Conservation (phyloP, 2,888 invertebrate genomes). For the Euplagia quadripunctaria region DNA sequence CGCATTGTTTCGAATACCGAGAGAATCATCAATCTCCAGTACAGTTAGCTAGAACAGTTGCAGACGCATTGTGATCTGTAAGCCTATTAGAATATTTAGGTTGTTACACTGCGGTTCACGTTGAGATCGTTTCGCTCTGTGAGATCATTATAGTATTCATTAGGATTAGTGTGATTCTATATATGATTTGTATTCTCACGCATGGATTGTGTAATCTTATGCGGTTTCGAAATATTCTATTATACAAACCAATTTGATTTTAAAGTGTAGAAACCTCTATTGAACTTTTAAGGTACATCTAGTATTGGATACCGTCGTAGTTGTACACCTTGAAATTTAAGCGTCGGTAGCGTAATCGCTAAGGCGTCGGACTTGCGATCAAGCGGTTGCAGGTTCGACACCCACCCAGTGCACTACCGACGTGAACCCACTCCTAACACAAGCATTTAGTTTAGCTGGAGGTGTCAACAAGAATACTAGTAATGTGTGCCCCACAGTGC, state of each 20-base stretch:
- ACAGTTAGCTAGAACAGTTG: slow-evolving; percentile 66
- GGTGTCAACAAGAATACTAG: no score
- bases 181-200: slow-evolving; percentile 47
- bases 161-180: slow-evolving; percentile 48
- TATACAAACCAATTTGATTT: background rate
- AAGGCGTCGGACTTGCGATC: no score
- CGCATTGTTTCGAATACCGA: slow-evolving; percentile 77
- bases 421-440: no score
- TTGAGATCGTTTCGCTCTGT: slow-evolving; percentile 40
- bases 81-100: slow-evolving; percentile 64
- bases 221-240: background rate
- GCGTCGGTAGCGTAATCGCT: no score
- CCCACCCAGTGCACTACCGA: no score
- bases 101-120: slow-evolving; percentile 49
- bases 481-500: no score
- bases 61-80: slow-evolving; percentile 60
- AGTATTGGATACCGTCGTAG: no score
- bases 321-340: no score
- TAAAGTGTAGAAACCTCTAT: no score
- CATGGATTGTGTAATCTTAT: slow-evolving; percentile 9
- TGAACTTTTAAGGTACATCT: no score
- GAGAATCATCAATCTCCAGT: slow-evolving; percentile 76
- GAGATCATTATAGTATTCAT: slow-evolving; percentile 43
- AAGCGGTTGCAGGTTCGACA: no score
- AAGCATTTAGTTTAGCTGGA: no score